Base-by-base conservation (phyloP, 2,113 vertebrate species). In the Symphodus melops region DNA sequence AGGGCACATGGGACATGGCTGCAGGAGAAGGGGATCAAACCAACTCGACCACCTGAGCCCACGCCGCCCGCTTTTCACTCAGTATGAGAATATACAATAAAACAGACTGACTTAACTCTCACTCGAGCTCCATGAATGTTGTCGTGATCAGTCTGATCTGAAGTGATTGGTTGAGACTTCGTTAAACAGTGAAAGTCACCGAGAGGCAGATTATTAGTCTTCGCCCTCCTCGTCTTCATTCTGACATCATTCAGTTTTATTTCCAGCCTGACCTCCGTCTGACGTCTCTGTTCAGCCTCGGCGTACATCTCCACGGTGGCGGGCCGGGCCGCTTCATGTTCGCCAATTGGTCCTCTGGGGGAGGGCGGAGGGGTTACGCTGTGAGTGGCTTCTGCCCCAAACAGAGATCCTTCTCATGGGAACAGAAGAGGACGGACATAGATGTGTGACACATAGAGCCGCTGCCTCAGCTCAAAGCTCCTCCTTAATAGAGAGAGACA, bases 371-470 rank as follows among this genome's bases (percentile, higher is more conserved):
- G 54, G 80, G 90, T 91, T 81, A 76, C 60, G 49, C 62, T 61
- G 71, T 13, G 59, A 63, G 36, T 75, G 85, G 82, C 89, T 87
- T 90, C 81, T 90, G 88, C 83, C 86, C 87, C 63, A 39, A 72
- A 33, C 2, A 33, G 64, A 83, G 68, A 85, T 86, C 64, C 75
- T 93, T 93, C 68, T 90, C 92, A 92, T 92, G 91, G 88, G 91
- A 93, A 93, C 83, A 46, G 16, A 60, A 53, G 44, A 17, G 79
- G 44, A 65, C 16, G 71, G 36, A 11, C 64, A 68, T 66, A 79
- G 71, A 79, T 64, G 63, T 65, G 60, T 1, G 20, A 19, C 0
- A 44, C 74, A 82, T 37, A 72, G 71, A 88, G 62, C 49, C 9
- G 42, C 9, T 20, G 33, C 51, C 42, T 49, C 36, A 28, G 46